Conservation (phyloP, 2,888 invertebrate genomes). For the Ectemnius cavifrons region DNA sequence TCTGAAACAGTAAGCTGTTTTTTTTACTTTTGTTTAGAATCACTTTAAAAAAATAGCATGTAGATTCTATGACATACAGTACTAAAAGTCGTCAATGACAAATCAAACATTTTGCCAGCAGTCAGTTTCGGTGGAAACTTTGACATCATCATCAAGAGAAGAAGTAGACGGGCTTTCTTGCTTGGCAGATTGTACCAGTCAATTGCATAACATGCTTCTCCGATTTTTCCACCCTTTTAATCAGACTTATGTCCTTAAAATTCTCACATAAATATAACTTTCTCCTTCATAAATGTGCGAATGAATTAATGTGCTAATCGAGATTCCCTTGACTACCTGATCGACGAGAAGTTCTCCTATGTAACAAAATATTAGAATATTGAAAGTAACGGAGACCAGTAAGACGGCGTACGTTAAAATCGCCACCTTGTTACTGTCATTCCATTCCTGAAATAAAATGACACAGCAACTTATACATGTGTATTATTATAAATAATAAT, state of each 20-base stretch:
- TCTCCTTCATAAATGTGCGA: neutral
- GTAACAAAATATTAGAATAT: constrained; percentile 55
- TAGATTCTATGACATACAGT: constrained; percentile 43
- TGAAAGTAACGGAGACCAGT: constrained; percentile 46
- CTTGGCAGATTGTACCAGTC: constrained; percentile 33
- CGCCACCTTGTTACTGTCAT: constrained; percentile 43
- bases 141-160: constrained; percentile 42
- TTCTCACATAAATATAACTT: neutral
- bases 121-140: constrained; percentile 48
- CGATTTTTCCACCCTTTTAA: constrained; percentile 58
- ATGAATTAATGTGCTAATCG: neutral
- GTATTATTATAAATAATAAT: no score
- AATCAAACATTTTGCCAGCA: constrained; percentile 54
- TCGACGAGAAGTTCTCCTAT: constrained; percentile 43
- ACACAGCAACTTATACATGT: no score
- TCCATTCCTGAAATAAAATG: constrained; percentile 48
- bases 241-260: constrained; percentile 27
- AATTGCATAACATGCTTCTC: no score
- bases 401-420: constrained; percentile 45
- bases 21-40: neutral
- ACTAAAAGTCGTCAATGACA: constrained; percentile 55
- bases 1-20: constrained; percentile 33
- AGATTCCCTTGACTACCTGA: constrained; percentile 41
- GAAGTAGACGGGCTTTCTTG: constrained; percentile 43
- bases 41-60: neutral